phyloP scores from a whole-genome alignment of 2,113 vertebrate genomes.

The Ammodytes marinus region DNA sequence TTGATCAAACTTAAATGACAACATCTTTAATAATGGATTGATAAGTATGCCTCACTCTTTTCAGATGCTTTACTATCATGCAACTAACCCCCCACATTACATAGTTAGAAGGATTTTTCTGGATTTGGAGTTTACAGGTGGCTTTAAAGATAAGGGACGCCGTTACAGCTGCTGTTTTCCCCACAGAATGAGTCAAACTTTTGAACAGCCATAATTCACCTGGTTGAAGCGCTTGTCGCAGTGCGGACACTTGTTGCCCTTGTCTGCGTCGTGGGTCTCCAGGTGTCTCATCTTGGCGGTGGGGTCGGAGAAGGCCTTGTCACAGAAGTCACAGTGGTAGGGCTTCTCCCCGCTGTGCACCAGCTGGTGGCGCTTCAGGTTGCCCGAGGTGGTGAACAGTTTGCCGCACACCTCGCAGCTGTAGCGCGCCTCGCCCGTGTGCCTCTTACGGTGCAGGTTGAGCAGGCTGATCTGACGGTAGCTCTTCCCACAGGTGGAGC shows the following conservation, averaged over 20 bases:
- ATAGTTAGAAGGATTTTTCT: no score
- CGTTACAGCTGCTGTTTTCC: no score
- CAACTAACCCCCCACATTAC: no score
- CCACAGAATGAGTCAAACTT: no score
- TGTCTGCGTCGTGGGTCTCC: conserved; percentile 95
- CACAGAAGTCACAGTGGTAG: conserved; percentile 95
- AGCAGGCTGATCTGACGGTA: conserved; percentile 98
- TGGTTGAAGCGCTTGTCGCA: conserved; percentile 99
- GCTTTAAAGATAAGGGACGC: no score
- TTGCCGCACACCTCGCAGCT: conserved; percentile 95
- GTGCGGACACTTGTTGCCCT: conserved; percentile 97
- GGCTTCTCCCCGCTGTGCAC: conserved; percentile 98
- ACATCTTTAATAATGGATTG: no score
- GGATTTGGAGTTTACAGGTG: no score
- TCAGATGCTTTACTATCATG: no score
- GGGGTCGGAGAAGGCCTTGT: conserved; percentile 96
- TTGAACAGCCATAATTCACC: no score
- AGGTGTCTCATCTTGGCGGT: conserved; percentile 98
- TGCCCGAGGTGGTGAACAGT: conserved; percentile 97
- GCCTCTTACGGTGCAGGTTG: conserved; percentile 97
- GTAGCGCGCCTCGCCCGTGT: conserved; percentile 95
- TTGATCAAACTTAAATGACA: no score
- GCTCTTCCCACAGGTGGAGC: conserved; percentile 95
- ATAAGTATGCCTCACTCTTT: no score
- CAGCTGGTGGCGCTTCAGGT: conserved; percentile 97